Percentiles rank a stretch among this genome's conserved stretches.
These are phyloP conservation scores for Keiferia lycopersicella DNA, from an alignment of 2,888 invertebrate genomes.

Conservation along the genomic window DNA sequence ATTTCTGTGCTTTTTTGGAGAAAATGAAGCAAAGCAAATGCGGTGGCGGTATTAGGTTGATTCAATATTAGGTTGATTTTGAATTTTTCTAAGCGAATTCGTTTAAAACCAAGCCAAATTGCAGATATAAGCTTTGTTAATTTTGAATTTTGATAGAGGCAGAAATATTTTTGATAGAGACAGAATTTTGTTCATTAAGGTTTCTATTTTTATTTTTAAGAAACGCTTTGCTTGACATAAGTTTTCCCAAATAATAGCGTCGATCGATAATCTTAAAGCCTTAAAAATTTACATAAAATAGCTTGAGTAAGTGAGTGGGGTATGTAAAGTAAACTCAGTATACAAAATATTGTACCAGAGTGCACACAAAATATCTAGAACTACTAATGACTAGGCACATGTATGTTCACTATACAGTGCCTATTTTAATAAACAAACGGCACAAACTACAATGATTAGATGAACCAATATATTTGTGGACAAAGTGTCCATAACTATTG, in stretches of 20 bases:
- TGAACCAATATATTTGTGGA: neutral
- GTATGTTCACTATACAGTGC: neutral
- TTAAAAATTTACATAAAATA: neutral
- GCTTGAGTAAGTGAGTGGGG: neutral
- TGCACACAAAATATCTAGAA: neutral
- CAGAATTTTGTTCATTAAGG: neutral
- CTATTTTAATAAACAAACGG: too few relatives aligned
- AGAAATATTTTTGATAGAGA: slow-evolving; percentile 55
- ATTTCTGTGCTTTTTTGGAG: slow-evolving; percentile 8
- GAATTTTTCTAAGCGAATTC: slow-evolving; percentile 37
- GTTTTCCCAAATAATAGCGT: too few relatives aligned
- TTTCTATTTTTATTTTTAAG: neutral
- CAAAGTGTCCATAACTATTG: neutral
- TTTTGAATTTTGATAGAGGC: slow-evolving; percentile 42
- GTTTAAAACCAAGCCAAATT: slow-evolving; percentile 26
- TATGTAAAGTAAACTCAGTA: neutral
- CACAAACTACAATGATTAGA: neutral
- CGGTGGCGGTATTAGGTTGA: slow-evolving; percentile 45
- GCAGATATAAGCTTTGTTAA: slow-evolving; percentile 35
- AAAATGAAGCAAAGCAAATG: slow-evolving; percentile 53
- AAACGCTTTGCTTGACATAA: neutral
- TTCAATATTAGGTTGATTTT: slow-evolving; percentile 38
- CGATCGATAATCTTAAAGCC: neutral
- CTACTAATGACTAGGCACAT: neutral
- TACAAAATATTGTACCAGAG: neutral